Base-by-base conservation (phyloP, 2,113 vertebrate genomes). In the Lipotes vexillifer region DNA sequence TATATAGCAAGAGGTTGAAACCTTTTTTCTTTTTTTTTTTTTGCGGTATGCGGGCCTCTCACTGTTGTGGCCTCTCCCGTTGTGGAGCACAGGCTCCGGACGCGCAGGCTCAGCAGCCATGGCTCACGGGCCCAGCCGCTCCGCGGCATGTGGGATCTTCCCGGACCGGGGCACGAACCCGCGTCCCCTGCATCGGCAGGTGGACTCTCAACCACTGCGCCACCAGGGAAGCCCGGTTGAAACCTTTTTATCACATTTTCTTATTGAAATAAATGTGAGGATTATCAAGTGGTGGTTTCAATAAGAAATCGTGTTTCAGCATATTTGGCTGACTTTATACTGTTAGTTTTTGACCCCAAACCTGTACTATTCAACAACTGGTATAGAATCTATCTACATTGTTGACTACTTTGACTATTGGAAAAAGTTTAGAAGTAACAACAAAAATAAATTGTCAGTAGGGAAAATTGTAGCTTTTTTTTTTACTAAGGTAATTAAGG, bases 301-400 rank as follows among this genome's bases (percentile, higher is more conserved):
- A 2, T 46, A 55, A 72, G 29, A 82, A 88, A 29, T 66, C 80
- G 38, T 84, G 7, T 77, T 94, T 74, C 78, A 55, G 29, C 33
- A 52, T 29, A 33, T 93, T 65, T 25, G 49, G 31, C 25, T 75
- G 3, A 80, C 46, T 72, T 87, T 89, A 69, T 96, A 33, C 31
- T 80, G 36, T 80, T 94, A 82, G 11, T 78, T 96, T 88, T 95
- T 92, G 80, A 83, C 27, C 15, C 36, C 31, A 84, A 85, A n/a
- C 13, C 52, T 90, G 11, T 90, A n/a, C 21, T 55, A 17, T 69
- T 90, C 2, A 80, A 71, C 88, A 85, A 57, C 13, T 49, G 8
- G 41, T 75, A 23, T 41, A 77, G 38, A 46, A 33, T 11, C 21
- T 44, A 0, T 52, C 1, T 90, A 2, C 13, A 1, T 65, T 66